phyloP scores from a whole-genome alignment of 2,797 vertebrate genomes.

The Neosilurus mollespiculum region DNA sequence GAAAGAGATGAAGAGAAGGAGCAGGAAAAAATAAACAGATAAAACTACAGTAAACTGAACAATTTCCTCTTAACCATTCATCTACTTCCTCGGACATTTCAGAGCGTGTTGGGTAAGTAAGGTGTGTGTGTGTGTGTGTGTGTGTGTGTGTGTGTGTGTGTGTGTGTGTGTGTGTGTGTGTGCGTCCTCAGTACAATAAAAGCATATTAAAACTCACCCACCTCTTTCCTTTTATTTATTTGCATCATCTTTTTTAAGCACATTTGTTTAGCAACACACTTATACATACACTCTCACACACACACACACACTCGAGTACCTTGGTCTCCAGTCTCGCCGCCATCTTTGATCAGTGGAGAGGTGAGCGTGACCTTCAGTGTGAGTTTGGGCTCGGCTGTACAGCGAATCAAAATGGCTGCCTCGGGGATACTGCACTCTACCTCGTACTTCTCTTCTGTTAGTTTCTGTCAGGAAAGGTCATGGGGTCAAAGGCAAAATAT shows the following conservation, averaged over 20 bases:
- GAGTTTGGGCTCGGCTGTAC: slow-evolving; percentile 87
- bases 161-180: background rate
- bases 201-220: slow-evolving; percentile 3
- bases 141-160: slow-evolving; percentile 2
- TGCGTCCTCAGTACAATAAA: background rate
- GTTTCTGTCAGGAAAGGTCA: slow-evolving; percentile 79
- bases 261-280: background rate
- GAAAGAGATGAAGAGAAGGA: background rate
- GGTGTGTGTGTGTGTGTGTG: background rate
- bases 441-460: slow-evolving; percentile 92
- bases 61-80: background rate
- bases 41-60: background rate
- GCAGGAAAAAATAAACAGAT: background rate
- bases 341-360: slow-evolving; percentile 91
- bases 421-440: slow-evolving; percentile 85
- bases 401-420: slow-evolving; percentile 89
- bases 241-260: background rate
- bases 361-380: slow-evolving; percentile 94
- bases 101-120: slow-evolving; percentile 16
- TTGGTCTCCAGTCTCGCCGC: slow-evolving; percentile 79
- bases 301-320: slow-evolving; percentile 65
- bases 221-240: background rate
- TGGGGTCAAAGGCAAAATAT: background rate
- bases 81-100: slow-evolving; percentile 25
- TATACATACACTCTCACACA: background rate